Evolutionary conservation across 2,888 invertebrate genomes (phyloP).

Genomic region (Brachyptera risi): DNA sequence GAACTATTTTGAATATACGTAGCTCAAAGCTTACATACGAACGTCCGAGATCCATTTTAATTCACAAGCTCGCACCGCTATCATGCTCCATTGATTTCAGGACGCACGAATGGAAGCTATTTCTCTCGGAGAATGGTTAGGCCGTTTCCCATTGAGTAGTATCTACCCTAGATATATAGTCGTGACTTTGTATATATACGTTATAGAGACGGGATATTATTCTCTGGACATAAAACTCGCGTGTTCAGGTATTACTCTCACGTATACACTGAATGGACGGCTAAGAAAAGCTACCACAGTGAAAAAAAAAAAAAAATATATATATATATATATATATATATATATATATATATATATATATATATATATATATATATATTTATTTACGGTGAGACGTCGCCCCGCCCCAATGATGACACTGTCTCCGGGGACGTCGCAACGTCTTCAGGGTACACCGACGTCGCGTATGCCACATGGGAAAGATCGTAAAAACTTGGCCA

Average conservation of each 20-base stretch:
- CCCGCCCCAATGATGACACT: slow-evolving; percentile 12
- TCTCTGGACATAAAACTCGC: not conserved
- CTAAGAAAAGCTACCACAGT: slow-evolving; percentile 3
- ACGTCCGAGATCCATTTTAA: too few relatives aligned
- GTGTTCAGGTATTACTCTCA: not conserved
- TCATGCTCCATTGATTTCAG: too few relatives aligned
- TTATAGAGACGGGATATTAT: not conserved
- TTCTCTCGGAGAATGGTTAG: too few relatives aligned
- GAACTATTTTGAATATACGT: too few relatives aligned
- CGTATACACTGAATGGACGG: not conserved
- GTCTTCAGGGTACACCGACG: not conserved
- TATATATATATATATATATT: too few relatives aligned
- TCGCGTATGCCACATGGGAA: not conserved
- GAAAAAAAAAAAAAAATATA: slow-evolving; percentile 9
- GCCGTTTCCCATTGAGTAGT: slow-evolving; percentile 2
- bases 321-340: too few relatives aligned
- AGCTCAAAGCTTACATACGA: too few relatives aligned
- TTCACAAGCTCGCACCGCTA: too few relatives aligned
- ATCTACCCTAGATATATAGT: not conserved
- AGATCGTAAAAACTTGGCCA: slow-evolving; percentile 13
- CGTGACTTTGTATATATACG: not conserved
- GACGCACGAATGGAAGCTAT: too few relatives aligned
- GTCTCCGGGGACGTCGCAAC: not conserved
- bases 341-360: too few relatives aligned
- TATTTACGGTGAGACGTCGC: not conserved